Evolutionary conservation across 1,140 invertebrate genomes (phyloP), one percentile per base, ranked within the genome.

Genomic region (Bathynomus jamesi): DNA sequence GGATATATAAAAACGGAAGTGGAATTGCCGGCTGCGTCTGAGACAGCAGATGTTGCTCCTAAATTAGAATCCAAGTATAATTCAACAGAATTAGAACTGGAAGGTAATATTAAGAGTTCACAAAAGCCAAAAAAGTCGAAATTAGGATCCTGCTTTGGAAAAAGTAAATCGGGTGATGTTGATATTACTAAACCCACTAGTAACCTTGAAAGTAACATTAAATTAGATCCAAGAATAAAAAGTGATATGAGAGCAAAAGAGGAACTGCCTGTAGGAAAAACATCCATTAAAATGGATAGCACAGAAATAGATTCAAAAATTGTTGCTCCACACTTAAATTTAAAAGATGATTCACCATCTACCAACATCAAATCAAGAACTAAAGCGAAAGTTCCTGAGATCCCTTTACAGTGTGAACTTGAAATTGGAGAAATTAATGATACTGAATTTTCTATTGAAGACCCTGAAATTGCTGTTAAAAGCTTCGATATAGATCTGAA

Each of bases 141-240:
- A 53, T 53, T 53, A 53, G 71, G 71, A 65, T 73, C 71, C 3
- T 73, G 71, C 17, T 73, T 73, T 30, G 71, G 71, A 17, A 73
- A 73, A 30, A 66, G 61, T 24, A 69, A 73, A 30, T 70, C 68
- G 17, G 0, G 40, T 25, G 31, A 65, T 61, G 24, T 61, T 72
- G 65, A 72, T 3, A 24, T 66, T n/a, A 64, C 63, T 3, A 40
- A 53, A 28, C 62, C 67, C 13, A 24, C 46, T 29, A 5, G 65
- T 13, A 40, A 65, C 11, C 10, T 69, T 8, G 28, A 64, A 30
- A 62, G 67, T 11, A 63, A 60, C 2, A 21, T 73, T 10, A 65
- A 66, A 21, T 17, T 46, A 27, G 11, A 46, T 53, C 71, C 71
- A 8, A 64, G 30, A 25, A 32, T 73, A 8, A 60, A 73, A 28